These are phyloP conservation scores for Orycteropus afer DNA, from an alignment of 2,113 vertebrate species.

Conservation along the genomic window DNA sequence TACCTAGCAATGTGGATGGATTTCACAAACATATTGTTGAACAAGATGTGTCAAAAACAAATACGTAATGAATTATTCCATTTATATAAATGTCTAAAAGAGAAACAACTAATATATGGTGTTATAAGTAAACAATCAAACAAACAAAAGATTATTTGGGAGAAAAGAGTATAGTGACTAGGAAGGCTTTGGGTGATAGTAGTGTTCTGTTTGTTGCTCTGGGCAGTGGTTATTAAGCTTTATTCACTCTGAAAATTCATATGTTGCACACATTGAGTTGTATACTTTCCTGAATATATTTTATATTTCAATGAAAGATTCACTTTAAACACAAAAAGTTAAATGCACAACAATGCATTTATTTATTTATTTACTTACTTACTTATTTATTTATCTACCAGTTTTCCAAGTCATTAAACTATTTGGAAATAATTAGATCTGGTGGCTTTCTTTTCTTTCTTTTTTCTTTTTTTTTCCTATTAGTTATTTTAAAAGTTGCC, in stretches of 20 bases:
- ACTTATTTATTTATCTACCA: no score
- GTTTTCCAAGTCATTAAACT: no score
- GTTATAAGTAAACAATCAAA: not conserved
- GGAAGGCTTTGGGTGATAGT: not conserved
- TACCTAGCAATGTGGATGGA: not conserved
- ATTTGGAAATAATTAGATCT: no score
- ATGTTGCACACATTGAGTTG: not conserved
- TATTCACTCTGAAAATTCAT: conserved; percentile 5
- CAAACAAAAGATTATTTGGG: not conserved
- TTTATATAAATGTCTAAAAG: not conserved
- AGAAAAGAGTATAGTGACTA: not conserved
- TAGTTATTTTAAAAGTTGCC: not conserved
- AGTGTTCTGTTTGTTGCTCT: not conserved
- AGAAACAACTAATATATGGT: not conserved
- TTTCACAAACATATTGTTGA: not conserved
- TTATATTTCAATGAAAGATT: not conserved
- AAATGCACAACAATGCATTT: not conserved
- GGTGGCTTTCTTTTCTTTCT: not conserved
- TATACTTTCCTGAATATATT: not conserved
- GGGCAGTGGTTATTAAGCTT: not conserved
- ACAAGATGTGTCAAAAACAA: not conserved
- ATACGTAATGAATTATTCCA: not conserved
- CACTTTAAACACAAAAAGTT: not conserved
- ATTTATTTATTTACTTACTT: no score
- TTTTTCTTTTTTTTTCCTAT: not conserved